Evolutionary conservation across 2,888 invertebrate species (phyloP).

Genomic region (Clanis bilineata): DNA sequence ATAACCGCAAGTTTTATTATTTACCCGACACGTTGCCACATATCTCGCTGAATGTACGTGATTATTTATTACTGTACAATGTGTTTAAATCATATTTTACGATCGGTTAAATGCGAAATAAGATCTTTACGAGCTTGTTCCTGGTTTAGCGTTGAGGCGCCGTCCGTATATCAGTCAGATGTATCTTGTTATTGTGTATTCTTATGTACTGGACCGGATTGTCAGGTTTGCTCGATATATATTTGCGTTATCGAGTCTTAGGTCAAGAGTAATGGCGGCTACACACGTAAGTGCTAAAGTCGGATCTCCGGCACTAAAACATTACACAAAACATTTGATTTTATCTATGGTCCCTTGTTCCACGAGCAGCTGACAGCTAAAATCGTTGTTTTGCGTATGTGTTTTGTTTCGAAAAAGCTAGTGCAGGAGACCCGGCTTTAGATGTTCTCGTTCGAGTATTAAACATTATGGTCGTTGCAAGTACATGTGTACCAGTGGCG

Average conservation of each 20-base stretch:
- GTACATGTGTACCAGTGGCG: background rate
- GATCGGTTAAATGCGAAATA: constrained; percentile 57
- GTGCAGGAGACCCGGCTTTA: too few species aligned
- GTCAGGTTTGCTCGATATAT: background rate
- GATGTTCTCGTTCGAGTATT: too few species aligned
- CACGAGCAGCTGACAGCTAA: too few species aligned
- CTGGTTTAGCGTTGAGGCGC: constrained; percentile 52
- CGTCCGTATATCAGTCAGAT: constrained; percentile 49
- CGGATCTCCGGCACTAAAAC: too few species aligned
- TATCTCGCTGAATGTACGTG: constrained; percentile 40
- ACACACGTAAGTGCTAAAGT: background rate
- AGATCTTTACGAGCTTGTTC: constrained; percentile 60
- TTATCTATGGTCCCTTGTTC: too few species aligned
- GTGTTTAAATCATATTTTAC: constrained; percentile 59
- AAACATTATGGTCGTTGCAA: background rate
- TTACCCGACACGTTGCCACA: constrained; percentile 38
- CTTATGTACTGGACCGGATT: background rate
- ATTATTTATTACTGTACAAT: constrained; percentile 51
- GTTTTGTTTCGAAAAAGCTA: too few species aligned
- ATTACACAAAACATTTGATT: too few species aligned
- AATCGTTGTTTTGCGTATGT: too few species aligned
- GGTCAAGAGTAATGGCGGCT: background rate
- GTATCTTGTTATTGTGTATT: constrained; percentile 7
- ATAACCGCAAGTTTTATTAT: constrained; percentile 28
- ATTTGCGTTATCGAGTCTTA: background rate